These are phyloP conservation scores for Parus major DNA, from an alignment of 2,113 vertebrate species.

Conservation along the genomic window DNA sequence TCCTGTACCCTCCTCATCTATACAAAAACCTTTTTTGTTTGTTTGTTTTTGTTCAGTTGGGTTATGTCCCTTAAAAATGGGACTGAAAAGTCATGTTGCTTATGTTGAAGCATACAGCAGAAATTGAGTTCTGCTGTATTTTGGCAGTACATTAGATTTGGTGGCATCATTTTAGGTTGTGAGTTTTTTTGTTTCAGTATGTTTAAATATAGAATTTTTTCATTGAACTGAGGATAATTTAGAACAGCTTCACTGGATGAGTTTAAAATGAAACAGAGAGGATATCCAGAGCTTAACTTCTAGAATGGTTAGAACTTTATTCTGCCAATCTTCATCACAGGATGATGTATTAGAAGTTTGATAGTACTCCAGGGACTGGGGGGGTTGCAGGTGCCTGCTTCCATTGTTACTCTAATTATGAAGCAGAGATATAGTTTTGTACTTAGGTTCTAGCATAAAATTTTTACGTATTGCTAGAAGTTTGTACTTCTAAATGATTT, in stretches of 20 bases:
- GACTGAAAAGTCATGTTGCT: not conserved
- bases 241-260: not conserved
- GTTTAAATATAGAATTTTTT: not conserved
- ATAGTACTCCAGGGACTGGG: not conserved
- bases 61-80: not conserved
- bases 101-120: not conserved
- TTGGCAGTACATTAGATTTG: not conserved
- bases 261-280: not conserved
- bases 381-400: not conserved
- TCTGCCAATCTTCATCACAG: not conserved
- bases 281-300: not conserved
- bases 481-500: not conserved
- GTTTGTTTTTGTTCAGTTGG: not conserved
- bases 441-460: not conserved
- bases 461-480: not conserved
- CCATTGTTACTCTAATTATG: not conserved
- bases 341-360: not conserved
- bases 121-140: not conserved
- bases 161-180: not conserved
- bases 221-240: not conserved
- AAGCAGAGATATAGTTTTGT: not conserved
- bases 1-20: fast-evolving
- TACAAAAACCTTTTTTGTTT: not conserved
- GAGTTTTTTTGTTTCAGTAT: not conserved
- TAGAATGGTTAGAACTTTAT: not conserved